Conservation (phyloP, 2,888 invertebrate species). For the Malthinus seriepunctatus region DNA sequence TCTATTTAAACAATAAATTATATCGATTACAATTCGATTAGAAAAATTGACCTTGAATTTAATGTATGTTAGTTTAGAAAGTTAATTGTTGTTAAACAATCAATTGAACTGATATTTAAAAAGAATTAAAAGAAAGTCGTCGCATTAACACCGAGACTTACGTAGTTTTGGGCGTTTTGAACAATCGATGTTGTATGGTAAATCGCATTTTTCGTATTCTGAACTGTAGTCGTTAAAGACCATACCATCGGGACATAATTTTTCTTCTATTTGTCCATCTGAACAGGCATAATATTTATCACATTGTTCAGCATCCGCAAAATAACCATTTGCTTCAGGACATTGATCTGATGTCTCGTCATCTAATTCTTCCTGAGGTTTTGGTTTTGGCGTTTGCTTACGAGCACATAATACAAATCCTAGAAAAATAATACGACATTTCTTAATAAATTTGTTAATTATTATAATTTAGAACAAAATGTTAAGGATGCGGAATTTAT, state of each 20-base stretch:
- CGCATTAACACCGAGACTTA: constrained; percentile 58
- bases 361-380: constrained; percentile 50
- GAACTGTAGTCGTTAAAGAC: constrained; percentile 87
- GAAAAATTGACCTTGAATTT: constrained; percentile 6
- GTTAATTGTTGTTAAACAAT: constrained; percentile 4
- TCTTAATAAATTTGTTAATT: too few species aligned
- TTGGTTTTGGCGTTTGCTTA: constrained; percentile 18
- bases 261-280: constrained; percentile 73
- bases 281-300: constrained; percentile 87
- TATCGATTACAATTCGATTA: constrained; percentile 1
- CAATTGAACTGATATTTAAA: constrained; percentile 3
- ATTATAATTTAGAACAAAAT: too few species aligned
- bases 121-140: constrained; percentile 3
- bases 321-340: constrained; percentile 81
- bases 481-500: too few species aligned
- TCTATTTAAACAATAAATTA: constrained; percentile 57
- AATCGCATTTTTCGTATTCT: constrained; percentile 82
- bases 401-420: constrained; percentile 32
- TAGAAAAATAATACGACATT: constrained; percentile 2
- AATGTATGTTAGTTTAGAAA: constrained; percentile 5
- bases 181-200: constrained; percentile 87
- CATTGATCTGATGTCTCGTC: constrained; percentile 70
- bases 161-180: constrained; percentile 75
- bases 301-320: constrained; percentile 83
- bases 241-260: constrained; percentile 85